Evolutionary conservation across 2,797 vertebrate genomes (phyloP).

Genomic region (Epinephelus awoara): DNA sequence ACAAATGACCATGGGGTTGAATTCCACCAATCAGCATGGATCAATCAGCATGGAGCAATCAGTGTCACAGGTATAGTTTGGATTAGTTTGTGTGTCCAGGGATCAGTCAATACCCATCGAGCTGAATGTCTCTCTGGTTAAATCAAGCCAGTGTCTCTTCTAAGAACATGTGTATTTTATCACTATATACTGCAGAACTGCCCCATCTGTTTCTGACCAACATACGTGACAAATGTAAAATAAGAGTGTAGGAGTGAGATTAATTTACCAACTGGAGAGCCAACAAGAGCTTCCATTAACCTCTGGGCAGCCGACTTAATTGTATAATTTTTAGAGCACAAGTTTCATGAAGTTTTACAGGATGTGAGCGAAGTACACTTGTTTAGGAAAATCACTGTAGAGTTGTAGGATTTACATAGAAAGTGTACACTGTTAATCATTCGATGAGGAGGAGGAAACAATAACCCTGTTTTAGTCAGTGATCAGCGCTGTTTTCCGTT

Average conservation of each 20-base stretch:
- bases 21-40: constrained; percentile 45
- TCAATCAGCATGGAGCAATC: constrained; percentile 43
- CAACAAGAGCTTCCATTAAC: constrained; percentile 55
- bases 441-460: not conserved
- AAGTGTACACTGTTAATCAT: constrained; percentile 10
- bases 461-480: not conserved
- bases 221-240: constrained; percentile 40
- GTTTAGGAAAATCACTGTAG: not conserved
- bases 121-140: constrained; percentile 13
- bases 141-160: not conserved
- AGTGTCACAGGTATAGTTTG: constrained; percentile 31
- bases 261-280: constrained; percentile 28
- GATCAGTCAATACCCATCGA: constrained; percentile 42
- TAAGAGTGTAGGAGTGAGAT: constrained; percentile 9
- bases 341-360: constrained; percentile 33
- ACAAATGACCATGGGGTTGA: constrained; percentile 55
- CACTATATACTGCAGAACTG: not conserved
- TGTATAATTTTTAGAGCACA: constrained; percentile 41
- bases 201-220: constrained; percentile 6
- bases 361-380: not conserved
- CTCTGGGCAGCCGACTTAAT: constrained; percentile 36
- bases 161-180: not conserved
- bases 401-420: constrained; percentile 2
- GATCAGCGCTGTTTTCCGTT: not conserved
- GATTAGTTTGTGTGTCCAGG: constrained; percentile 43